phyloP scores from a whole-genome alignment of 2,888 invertebrate species.

The Hydraecia micacea region DNA sequence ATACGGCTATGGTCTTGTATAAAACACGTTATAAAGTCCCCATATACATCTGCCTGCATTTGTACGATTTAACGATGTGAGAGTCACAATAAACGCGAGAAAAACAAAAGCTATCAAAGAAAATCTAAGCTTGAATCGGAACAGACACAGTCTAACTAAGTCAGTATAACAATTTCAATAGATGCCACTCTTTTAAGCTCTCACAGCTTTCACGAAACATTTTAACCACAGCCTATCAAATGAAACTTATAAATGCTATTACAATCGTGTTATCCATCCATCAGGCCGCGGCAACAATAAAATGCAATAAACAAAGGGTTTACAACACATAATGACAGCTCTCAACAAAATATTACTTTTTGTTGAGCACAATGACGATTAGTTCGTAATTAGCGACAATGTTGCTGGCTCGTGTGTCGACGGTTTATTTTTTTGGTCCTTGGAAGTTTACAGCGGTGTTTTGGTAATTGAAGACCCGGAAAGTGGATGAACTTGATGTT shows the following conservation, averaged over 20 bases:
- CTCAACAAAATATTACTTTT: constrained; percentile 54
- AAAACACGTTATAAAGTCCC: background rate
- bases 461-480: background rate
- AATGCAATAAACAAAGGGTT: constrained; percentile 69
- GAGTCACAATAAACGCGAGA: background rate
- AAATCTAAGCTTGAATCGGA: background rate
- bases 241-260: constrained; percentile 26
- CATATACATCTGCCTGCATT: background rate
- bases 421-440: constrained; percentile 28
- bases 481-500: no score
- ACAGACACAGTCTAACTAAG: background rate
- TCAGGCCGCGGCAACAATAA: constrained; percentile 55
- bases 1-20: background rate
- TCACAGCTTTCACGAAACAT: constrained; percentile 16
- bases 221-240: constrained; percentile 8
- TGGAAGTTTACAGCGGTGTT: background rate
- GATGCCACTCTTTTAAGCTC: background rate
- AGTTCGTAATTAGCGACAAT: constrained; percentile 54
- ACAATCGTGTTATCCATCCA: constrained; percentile 39
- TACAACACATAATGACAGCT: constrained; percentile 77
- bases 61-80: background rate
- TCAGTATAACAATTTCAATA: background rate
- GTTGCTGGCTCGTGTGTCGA: constrained; percentile 30
- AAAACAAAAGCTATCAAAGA: background rate
- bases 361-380: constrained; percentile 51